phyloP scores from a whole-genome alignment of 2,888 invertebrate species.

The Apodemia hepburni region DNA sequence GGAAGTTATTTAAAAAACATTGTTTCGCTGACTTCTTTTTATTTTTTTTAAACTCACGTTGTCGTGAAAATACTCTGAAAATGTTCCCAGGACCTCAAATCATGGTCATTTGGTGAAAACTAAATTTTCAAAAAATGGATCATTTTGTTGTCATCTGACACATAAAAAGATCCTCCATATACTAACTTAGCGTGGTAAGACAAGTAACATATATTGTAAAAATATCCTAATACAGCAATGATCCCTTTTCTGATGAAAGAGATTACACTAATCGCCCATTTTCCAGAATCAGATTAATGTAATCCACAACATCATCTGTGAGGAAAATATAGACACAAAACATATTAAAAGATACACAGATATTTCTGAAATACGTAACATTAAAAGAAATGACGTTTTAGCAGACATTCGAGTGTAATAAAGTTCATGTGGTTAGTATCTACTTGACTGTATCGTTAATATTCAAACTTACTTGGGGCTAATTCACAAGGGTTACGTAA shows the following conservation, averaged over 20 bases:
- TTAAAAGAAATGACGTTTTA: too few species aligned
- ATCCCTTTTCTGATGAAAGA: conserved; percentile 12
- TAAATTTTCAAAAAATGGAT: too few species aligned
- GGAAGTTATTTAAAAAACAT: too few species aligned
- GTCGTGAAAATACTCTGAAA: too few species aligned
- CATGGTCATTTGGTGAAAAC: too few species aligned
- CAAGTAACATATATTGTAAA: background rate
- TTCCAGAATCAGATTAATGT: conserved; percentile 6
- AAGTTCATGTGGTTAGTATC: background rate
- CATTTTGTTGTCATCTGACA: too few species aligned
- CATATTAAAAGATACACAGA: background rate
- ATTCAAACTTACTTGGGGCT: background rate
- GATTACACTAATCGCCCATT: conserved; percentile 6
- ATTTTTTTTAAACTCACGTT: too few species aligned
- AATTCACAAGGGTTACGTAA: too few species aligned
- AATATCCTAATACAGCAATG: conserved; percentile 4
- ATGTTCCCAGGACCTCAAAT: too few species aligned
- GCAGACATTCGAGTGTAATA: background rate
- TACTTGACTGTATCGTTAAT: background rate
- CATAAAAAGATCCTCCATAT: too few species aligned
- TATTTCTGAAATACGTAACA: too few species aligned
- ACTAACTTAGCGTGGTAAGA: background rate
- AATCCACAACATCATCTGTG: conserved; percentile 10
- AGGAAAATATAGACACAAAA: conserved; percentile 1
- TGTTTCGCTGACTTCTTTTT: too few species aligned